Evolutionary conservation across 2,888 invertebrate genomes (phyloP).

Genomic region (Schizotus pectinicornis): DNA sequence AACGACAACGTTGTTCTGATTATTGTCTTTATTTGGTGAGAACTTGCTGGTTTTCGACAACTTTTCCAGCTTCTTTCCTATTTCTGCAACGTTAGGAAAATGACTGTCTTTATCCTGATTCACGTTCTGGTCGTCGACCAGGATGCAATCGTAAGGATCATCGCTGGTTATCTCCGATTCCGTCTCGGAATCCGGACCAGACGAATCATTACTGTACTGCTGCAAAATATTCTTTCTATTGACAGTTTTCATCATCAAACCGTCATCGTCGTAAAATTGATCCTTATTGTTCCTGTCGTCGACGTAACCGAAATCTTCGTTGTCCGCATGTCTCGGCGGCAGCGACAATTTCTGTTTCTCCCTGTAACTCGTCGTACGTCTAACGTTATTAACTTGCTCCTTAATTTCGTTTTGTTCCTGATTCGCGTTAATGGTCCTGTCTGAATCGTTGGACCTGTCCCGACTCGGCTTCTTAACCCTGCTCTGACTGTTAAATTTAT

Average conservation of each 20-base stretch:
- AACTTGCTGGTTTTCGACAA: constrained; percentile 57
- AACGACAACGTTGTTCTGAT: constrained; percentile 37
- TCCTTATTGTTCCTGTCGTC: constrained; percentile 58
- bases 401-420: constrained; percentile 48
- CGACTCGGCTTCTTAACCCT: constrained; percentile 53
- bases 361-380: constrained; percentile 28
- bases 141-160: constrained; percentile 81
- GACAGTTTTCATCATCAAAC: constrained; percentile 74
- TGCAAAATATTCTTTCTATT: constrained; percentile 76
- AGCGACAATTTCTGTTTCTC: constrained; percentile 38
- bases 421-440: constrained; percentile 55
- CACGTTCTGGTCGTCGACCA: constrained; percentile 73
- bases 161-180: constrained; percentile 72
- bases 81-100: constrained; percentile 60
- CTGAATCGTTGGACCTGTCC: constrained; percentile 56
- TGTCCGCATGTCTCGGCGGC: constrained; percentile 23
- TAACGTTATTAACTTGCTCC: constrained; percentile 8
- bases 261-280: constrained; percentile 71
- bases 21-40: constrained; percentile 50
- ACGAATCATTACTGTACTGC: constrained; percentile 68
- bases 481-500: constrained; percentile 42
- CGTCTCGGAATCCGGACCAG: constrained; percentile 69
- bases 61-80: constrained; percentile 57
- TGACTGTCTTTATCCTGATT: constrained; percentile 48
- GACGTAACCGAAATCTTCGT: constrained; percentile 34